Base-by-base conservation (phyloP, 2,797 vertebrate genomes). In the Sciurus vulgaris region DNA sequence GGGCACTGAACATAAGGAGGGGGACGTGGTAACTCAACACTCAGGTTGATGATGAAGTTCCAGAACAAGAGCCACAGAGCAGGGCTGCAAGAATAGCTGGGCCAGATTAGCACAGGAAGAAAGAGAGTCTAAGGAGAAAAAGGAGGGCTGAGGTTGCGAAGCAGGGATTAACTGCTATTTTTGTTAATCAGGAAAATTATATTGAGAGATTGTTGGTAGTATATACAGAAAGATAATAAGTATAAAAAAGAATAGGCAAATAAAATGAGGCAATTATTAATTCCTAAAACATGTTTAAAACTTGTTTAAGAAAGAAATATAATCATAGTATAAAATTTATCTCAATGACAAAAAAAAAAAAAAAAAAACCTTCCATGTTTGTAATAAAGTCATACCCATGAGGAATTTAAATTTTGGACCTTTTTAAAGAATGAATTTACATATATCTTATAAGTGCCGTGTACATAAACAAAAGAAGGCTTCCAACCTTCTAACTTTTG, bases 301-400 rank as follows among this genome's bases (percentile, higher is more conserved):
- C 44, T 88, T 85, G 11, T 44, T 77, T 22, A 81, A 94, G 70
- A 86, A 86, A 92, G 54, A 92, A 84, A 86, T 63, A 33, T 41
- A 79, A 67, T 84, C 47, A 78, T 1, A 38, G 69, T 47, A 73
- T 35, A 78, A 59, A 33, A 49, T 47, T 41, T 35, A 54, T 15
- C n/a, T 90, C 56, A n/a, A 24, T 24, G 79, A 81, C 47, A 41
- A 38, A 87, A 70, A 84, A 65, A 28, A 54, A 92, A 41, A 38
- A 87, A 70, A 84, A 65, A 28, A 54, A 92, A 61, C n/a, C 54
- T 82, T 88, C 47, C 38, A 61, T 49, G 14, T 78, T 61, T 92
- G 5, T 92, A 92, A 77, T 38, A 56, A 95, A 77, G 69, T 51
- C 3, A 73, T 41, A 77, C 7, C 22, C 35, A 24, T 0, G 22